These are phyloP conservation scores for Sialia sialis DNA, from an alignment of 2,113 vertebrate genomes.

Conservation along the genomic window DNA sequence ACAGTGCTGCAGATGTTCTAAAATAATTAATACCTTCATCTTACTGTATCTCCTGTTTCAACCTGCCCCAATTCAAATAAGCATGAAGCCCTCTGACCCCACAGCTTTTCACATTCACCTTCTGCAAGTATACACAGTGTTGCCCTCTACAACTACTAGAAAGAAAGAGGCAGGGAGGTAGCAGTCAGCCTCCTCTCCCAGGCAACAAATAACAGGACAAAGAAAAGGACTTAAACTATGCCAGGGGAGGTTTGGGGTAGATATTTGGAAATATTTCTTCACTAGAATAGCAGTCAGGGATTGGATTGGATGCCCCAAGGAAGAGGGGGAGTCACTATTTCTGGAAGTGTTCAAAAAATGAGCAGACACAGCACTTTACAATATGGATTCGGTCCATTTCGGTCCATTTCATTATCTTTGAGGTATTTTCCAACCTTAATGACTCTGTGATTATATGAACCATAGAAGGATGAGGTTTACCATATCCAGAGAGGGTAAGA, in stretches of 20 bases:
- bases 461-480: neutral
- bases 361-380: neutral
- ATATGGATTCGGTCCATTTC: no score
- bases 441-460: neutral
- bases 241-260: neutral
- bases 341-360: neutral
- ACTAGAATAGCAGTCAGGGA: neutral
- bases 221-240: neutral
- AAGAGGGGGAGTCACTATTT: neutral
- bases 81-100: neutral
- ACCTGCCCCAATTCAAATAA: neutral
- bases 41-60: neutral
- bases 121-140: neutral
- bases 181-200: neutral
- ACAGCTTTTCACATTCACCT: accelerated
- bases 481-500: neutral
- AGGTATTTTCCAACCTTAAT: neutral
- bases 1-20: neutral
- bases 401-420: neutral
- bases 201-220: neutral
- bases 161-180: neutral
- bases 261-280: neutral
- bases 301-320: neutral
- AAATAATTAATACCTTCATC: neutral
- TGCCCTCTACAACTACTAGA: neutral